Evolutionary conservation across 2,888 invertebrate species (phyloP).

Genomic region (Eupithecia subumbrata): DNA sequence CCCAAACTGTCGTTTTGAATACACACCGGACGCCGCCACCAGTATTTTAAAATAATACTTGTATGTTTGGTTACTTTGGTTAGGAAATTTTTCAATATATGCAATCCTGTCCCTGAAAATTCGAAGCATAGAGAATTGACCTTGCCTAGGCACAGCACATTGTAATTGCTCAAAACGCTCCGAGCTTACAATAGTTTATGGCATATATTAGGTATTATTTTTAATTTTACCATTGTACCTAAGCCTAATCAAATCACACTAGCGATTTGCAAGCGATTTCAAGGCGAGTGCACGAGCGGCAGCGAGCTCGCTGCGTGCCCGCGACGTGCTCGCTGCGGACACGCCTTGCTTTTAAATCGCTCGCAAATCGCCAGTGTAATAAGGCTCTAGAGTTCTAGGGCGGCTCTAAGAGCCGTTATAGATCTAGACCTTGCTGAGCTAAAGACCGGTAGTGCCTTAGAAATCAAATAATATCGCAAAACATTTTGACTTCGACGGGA

Average conservation of each 20-base stretch:
- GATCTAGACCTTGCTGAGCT: neutral
- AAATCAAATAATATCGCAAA: no score
- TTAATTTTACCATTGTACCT: neutral
- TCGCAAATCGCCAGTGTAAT: no score
- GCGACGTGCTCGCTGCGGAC: no score
- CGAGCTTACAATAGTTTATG: neutral
- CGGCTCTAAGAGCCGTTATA: no score
- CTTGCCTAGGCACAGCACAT: neutral
- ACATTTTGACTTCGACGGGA: no score
- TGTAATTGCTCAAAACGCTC: neutral
- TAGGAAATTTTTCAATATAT: slow-evolving; percentile 9
- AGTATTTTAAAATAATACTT: slow-evolving; percentile 60
- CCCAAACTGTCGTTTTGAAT: slow-evolving; percentile 83
- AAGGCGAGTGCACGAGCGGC: no score
- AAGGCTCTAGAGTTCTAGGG: no score
- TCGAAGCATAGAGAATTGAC: neutral
- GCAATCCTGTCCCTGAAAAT: slow-evolving; percentile 1
- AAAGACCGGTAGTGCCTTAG: neutral
- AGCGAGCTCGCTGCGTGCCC: no score
- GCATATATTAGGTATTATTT: neutral
- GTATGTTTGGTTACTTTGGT: slow-evolving; percentile 35
- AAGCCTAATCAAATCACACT: no score
- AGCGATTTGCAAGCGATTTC: no score
- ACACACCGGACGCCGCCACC: slow-evolving; percentile 81
- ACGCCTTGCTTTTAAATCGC: no score